phyloP scores from a whole-genome alignment of 2,888 invertebrate species.

The Ophonus ardosiacus region DNA sequence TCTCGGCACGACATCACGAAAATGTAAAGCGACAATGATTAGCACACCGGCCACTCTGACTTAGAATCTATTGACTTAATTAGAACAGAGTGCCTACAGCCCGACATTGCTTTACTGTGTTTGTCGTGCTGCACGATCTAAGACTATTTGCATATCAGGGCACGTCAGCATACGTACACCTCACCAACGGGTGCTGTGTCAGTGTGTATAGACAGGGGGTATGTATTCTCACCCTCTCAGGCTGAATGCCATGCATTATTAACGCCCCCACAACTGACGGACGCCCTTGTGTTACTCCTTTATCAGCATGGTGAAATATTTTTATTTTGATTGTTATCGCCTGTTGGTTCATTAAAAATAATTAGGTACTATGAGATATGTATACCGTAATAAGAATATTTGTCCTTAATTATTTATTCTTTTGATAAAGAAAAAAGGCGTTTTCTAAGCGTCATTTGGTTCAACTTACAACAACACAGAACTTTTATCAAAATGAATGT shows the following conservation, averaged over 20 bases:
- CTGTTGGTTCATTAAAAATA: constrained; percentile 55
- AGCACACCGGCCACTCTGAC: constrained; percentile 51
- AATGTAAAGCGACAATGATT: constrained; percentile 63
- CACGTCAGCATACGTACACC: constrained; percentile 54
- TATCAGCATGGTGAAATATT: constrained; percentile 52
- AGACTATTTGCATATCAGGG: constrained; percentile 56
- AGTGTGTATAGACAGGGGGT: constrained; percentile 25
- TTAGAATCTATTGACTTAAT: constrained; percentile 60
- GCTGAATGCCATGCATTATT: constrained; percentile 51
- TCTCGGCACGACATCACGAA: constrained; percentile 60
- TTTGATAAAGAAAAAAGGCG: no score
- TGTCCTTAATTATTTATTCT: constrained; percentile 25
- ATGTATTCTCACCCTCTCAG: constrained; percentile 44
- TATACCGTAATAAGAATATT: constrained; percentile 43
- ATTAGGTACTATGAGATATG: constrained; percentile 51
- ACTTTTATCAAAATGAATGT: no score
- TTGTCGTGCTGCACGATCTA: constrained; percentile 61
- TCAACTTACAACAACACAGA: no score
- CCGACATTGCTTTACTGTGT: constrained; percentile 23
- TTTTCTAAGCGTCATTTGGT: no score
- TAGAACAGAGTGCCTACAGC: constrained; percentile 54
- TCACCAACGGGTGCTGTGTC: background rate
- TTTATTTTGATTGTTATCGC: constrained; percentile 53
- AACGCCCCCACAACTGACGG: constrained; percentile 48
- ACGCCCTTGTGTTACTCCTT: constrained; percentile 44